These are phyloP conservation scores for Zootermopsis nevadensis DNA, from an alignment of 2,888 invertebrate genomes.

Conservation along the genomic window DNA sequence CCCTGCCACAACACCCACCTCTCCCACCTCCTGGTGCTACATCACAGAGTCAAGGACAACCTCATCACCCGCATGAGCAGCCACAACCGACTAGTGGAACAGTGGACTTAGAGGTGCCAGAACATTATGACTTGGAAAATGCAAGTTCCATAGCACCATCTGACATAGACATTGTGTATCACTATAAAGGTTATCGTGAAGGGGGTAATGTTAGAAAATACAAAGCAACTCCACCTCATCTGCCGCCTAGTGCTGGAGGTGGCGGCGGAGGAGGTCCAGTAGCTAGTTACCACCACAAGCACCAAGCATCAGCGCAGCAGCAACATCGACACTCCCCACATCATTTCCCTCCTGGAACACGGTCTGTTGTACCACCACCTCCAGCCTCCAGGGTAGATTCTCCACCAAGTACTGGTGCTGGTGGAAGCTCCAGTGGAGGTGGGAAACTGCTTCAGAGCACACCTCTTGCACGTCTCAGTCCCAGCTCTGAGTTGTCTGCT, in stretches of 20 bases:
- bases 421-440: conserved; percentile 53
- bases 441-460: conserved; percentile 75
- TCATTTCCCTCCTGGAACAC: conserved; percentile 64
- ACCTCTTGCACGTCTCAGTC: conserved; percentile 88
- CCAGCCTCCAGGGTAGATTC: conserved; percentile 59
- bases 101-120: conserved; percentile 84
- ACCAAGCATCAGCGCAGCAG: conserved; percentile 72
- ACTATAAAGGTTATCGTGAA: conserved; percentile 93
- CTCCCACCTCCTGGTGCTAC: conserved; percentile 74
- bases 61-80: conserved; percentile 74
- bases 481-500: conserved; percentile 90
- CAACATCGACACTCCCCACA: conserved; percentile 84
- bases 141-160: conserved; percentile 98
- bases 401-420: conserved; percentile 55
- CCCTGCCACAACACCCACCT: conserved; percentile 83
- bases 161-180: conserved; percentile 96
- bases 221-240: conserved; percentile 81
- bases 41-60: conserved; percentile 36
- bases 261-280: conserved; percentile 66
- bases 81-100: conserved; percentile 60
- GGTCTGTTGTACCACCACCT: conserved; percentile 58
- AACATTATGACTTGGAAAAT: conserved; percentile 96
- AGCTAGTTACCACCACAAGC: conserved; percentile 79
- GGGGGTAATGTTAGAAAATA: conserved; percentile 84
- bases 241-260: conserved; percentile 53